Percentiles rank a stretch among this genome's conserved stretches.
These are phyloP conservation scores for Xestia rhomboidea DNA, from an alignment of 2,888 invertebrate species.

Conservation along the genomic window DNA sequence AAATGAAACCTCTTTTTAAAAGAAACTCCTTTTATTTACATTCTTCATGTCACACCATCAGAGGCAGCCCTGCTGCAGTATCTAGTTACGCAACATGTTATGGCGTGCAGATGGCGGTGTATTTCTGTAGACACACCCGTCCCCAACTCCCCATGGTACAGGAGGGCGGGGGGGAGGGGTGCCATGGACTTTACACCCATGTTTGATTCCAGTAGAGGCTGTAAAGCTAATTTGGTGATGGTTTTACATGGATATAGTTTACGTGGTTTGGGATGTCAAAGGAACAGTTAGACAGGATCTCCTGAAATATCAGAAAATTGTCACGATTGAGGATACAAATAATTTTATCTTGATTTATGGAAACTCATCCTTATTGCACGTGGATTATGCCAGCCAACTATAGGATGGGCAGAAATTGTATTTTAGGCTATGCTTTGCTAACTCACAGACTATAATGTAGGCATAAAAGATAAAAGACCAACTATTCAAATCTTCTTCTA, in stretches of 20 bases:
- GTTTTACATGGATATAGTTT: slow-evolving; percentile 6
- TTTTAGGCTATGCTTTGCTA: background rate
- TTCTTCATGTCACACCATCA: background rate
- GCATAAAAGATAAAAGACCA: background rate
- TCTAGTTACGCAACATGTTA: slow-evolving; percentile 75
- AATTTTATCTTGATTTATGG: background rate
- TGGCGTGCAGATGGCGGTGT: slow-evolving; percentile 75
- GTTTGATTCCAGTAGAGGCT: slow-evolving; percentile 13
- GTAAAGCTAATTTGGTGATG: slow-evolving; percentile 26
- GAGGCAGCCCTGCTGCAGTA: slow-evolving; percentile 72
- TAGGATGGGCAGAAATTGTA: too few species aligned
- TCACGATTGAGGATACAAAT: background rate
- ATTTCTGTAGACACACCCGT: slow-evolving; percentile 69
- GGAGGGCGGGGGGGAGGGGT: background rate
- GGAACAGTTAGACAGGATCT: background rate
- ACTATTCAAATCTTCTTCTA: background rate
- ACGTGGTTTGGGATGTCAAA: background rate
- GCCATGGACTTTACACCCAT: slow-evolving; percentile 12
- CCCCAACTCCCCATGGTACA: background rate
- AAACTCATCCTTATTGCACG: too few species aligned
- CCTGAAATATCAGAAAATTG: background rate
- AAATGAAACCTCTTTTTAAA: background rate
- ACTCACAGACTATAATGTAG: background rate
- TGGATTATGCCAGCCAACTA: too few species aligned
- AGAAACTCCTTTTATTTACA: too few species aligned